Base-by-base conservation (phyloP, 2,797 vertebrate genomes). In the Champsocephalus gunnari region DNA sequence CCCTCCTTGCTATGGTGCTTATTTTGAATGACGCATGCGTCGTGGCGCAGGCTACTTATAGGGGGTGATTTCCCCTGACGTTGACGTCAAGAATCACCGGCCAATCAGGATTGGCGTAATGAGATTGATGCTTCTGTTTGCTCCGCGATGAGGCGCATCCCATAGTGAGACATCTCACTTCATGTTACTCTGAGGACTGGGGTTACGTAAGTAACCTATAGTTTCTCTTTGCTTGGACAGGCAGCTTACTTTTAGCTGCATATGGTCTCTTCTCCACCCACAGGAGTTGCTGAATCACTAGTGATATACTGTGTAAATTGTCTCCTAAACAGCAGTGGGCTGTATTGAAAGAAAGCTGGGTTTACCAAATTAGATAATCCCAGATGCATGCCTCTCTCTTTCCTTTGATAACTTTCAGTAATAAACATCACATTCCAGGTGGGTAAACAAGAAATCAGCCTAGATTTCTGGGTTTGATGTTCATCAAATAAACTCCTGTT, bases 211-310 rank as follows among this genome's bases (percentile, higher is more conserved):
- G 19, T 19, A 19, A 19, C 19, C 19, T 19, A 19, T 19, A 19
- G 19, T 68, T 66, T 28, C 19, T 56, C 12, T n/a, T 12, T 34
- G 61, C 2, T 21, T 38, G 13, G 3, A 16, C 4, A 43, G 41
- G 32, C 34, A 57, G 4, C 43, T 43, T 62, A 62, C 50, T 56
- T 72, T 58, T 47, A 51, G 24, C 67, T 68, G 43, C 13, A 48
- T 32, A 44, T 59, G 5, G 50, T 14, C 49, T 61, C 34, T 17
- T 34, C 41, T 50, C 49, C 38, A 24, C 44, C 67, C 24, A n/a
- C 63, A 45, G 58, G 24, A 67, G 24, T 54, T 64, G 62, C 48
- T 60, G 44, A 72, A 58, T 82, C 71, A 56, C 34, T 28, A 7
- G 59, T 51, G 21, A 73, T 50, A 19, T 51, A 69, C 28, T 28